Evolutionary conservation across 2,888 invertebrate species (phyloP).

Genomic region (Meliscaeva auricollis): DNA sequence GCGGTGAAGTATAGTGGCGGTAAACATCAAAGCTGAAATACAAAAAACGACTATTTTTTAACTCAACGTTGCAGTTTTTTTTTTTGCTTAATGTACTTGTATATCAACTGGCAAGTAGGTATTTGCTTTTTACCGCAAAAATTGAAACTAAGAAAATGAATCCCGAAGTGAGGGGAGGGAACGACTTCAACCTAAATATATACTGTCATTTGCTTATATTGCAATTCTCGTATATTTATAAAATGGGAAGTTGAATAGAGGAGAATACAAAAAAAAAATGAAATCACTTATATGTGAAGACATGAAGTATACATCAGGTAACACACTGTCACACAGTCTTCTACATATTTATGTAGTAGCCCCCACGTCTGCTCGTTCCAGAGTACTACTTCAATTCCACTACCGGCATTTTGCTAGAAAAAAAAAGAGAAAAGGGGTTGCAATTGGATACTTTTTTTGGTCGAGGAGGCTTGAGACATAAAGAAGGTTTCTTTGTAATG

Average conservation of each 20-base stretch:
- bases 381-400: conserved; percentile 43
- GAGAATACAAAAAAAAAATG: conserved; percentile 35
- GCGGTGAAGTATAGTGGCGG: conserved; percentile 42
- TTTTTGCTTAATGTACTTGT: neutral
- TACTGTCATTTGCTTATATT: conserved; percentile 7
- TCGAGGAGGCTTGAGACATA: neutral
- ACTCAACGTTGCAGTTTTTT: conserved; percentile 36
- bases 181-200: neutral
- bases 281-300: conserved; percentile 52
- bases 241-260: neutral
- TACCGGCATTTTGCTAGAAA: conserved; percentile 45
- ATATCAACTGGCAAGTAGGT: conserved; percentile 36
- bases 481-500: conserved; percentile 52
- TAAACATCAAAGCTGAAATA: conserved; percentile 57
- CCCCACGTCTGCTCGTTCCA: neutral
- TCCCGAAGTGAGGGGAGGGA: neutral
- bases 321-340: conserved; percentile 48
- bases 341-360: no score
- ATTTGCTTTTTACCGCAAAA: conserved; percentile 46
- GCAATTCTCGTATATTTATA: conserved; percentile 17
- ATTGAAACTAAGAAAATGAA: conserved; percentile 51
- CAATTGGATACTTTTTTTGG: conserved; percentile 60
- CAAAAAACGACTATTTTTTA: conserved; percentile 26
- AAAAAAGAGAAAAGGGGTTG: conserved; percentile 6
- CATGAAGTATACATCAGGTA: conserved; percentile 54